Evolutionary conservation across 2,888 invertebrate genomes (phyloP).

Genomic region (Scelioninae gen. 1): DNA sequence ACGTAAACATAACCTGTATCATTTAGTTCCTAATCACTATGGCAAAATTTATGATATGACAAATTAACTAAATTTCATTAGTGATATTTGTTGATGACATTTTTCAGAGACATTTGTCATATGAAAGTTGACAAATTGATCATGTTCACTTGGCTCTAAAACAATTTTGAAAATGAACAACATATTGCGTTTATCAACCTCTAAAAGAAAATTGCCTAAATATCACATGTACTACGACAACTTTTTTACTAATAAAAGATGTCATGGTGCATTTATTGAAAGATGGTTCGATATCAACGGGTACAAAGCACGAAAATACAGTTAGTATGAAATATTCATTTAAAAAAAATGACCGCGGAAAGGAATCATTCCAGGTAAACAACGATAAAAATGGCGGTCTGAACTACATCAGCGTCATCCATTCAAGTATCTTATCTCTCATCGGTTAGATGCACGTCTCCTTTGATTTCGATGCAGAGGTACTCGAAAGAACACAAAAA

Average conservation of each 20-base stretch:
- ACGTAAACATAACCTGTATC: no score
- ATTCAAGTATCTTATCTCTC: constrained; percentile 66
- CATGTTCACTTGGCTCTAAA: background rate
- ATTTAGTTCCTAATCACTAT: no score
- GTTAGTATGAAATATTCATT: background rate
- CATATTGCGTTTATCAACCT: background rate
- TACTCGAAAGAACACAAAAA: background rate
- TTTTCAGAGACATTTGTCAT: no score
- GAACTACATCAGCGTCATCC: constrained; percentile 59
- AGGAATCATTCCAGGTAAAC: background rate
- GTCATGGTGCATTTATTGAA: background rate
- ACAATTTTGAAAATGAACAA: background rate
- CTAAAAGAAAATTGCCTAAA: background rate
- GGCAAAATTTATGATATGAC: no score
- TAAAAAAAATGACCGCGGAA: background rate
- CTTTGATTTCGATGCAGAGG: constrained; percentile 2
- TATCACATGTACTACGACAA: background rate
- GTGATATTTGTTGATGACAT: no score
- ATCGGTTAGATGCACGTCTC: constrained; percentile 45
- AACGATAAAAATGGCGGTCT: constrained; percentile 61
- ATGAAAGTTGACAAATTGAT: no score
- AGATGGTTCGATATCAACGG: background rate
- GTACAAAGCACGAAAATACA: background rate
- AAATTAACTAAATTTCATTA: no score
- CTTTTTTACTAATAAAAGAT: background rate